Evolutionary conservation across 1,140 invertebrate genomes (phyloP), one percentile per base, ranked within the genome.

Genomic region (Drosophila prosaltans): DNA sequence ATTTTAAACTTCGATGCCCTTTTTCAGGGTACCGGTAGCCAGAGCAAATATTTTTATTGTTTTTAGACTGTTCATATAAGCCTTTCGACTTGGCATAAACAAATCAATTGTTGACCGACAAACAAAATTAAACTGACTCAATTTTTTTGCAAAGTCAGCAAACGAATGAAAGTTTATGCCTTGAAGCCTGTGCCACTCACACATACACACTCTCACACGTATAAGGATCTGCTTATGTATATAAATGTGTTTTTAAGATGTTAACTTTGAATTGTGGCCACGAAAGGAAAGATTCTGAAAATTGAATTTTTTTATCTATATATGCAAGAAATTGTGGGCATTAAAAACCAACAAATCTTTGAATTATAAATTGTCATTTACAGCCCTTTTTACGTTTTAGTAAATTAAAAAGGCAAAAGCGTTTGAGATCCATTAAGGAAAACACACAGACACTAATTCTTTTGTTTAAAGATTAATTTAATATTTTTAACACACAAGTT

Each of bases 11-110:
- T 36, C 32, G 10, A 43, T 26, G 40, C 4, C 41, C 60, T 48
- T 26, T 43, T 43, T 32, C 43, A 24, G 5, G 6, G 4, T 16
- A 8, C 57, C 82, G 85, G 81, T 72, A 85, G 82, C 83, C 83
- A 79, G 66, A 55, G 80, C 79, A 76, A 88, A 88, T 82, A 88
- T 88, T 88, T 71, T 69, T 54, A 58, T 59, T 59, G 64, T 65
- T 61, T 59, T 73, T 70, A 54, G 54, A 45, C 65, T 30, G 54
- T 41, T 58, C 59, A 48, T 48, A 28, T 43, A 40, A 51, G 43
- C 9, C 39, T 48, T n/a, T 7, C 28, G 40, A 28, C 36, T 66
- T 54, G 43, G 28, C 26, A 60, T 72, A 85, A 81, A 81, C 78
- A 86, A 86, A 48, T 1, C 39, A 9, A 69, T 3, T 58, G 10